Evolutionary conservation across 2,113 vertebrate genomes (phyloP).

Genomic region (Megaptera novaeangliae): DNA sequence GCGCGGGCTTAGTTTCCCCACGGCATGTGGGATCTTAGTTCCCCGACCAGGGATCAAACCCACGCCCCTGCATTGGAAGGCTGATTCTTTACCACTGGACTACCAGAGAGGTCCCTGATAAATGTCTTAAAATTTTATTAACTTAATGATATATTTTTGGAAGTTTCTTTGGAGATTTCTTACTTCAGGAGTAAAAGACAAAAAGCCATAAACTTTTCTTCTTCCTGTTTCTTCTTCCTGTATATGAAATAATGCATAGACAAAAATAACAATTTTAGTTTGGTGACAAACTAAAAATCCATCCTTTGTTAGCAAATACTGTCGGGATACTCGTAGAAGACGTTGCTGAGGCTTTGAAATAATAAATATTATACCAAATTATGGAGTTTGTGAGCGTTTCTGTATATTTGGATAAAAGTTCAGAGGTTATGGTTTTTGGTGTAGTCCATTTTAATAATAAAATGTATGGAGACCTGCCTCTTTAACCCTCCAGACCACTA

Average conservation of each 20-base stretch:
- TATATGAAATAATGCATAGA: background rate
- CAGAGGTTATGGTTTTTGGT: background rate
- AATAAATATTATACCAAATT: background rate
- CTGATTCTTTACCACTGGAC: no score
- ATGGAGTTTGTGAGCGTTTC: background rate
- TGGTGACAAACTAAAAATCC: background rate
- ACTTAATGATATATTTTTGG: background rate
- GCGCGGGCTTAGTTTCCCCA: no score
- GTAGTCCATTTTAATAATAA: background rate
- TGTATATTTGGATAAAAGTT: background rate
- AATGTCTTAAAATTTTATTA: background rate
- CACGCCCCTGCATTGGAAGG: no score
- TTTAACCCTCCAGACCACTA: background rate
- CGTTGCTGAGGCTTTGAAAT: background rate
- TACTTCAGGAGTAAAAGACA: background rate
- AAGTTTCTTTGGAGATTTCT: background rate
- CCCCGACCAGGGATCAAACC: no score
- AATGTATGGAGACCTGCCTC: background rate
- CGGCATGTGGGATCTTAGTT: no score
- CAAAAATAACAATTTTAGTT: background rate
- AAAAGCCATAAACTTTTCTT: background rate
- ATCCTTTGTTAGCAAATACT: background rate
- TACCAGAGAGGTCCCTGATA: no score
- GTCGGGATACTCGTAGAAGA: background rate
- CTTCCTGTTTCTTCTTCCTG: background rate